Percentiles rank a stretch among this genome's conserved stretches.
phyloP scores from a whole-genome alignment of 2,113 vertebrate genomes.

The Tautogolabrus adspersus region DNA sequence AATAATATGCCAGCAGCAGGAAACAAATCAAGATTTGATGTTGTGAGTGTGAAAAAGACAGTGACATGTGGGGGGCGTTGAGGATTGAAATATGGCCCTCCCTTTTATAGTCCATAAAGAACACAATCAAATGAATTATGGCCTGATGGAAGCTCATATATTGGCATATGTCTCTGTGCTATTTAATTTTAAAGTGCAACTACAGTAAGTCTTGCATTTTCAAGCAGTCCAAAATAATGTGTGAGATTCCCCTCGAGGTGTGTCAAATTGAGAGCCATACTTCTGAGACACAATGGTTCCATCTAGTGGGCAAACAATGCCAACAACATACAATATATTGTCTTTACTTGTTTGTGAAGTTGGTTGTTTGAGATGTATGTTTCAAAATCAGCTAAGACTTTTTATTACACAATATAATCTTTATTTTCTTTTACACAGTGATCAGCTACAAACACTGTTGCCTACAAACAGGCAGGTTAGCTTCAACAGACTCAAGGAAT shows the following conservation, averaged over 20 bases:
- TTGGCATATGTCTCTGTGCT: not conserved
- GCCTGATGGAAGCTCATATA: conserved; percentile 10
- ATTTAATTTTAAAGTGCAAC: conserved; percentile 26
- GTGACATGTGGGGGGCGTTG: conserved; percentile 1
- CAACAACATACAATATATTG: not conserved
- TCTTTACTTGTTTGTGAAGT: not conserved
- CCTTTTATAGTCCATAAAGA: conserved; percentile 23
- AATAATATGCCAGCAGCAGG: not conserved
- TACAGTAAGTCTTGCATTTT: not conserved
- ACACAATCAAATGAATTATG: conserved; percentile 10
- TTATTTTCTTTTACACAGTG: conserved; percentile 73
- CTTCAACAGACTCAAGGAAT: conserved; percentile 46
- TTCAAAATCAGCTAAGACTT: not conserved
- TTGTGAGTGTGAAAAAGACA: conserved; percentile 40
- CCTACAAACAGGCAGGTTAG: conserved; percentile 53
- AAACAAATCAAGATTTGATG: conserved; percentile 24
- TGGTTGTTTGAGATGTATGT: not conserved
- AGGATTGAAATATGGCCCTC: conserved; percentile 21
- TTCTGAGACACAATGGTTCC: conserved; percentile 38
- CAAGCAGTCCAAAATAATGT: not conserved
- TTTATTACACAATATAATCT: conserved; percentile 67
- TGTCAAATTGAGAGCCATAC: not conserved
- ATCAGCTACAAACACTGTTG: conserved; percentile 68
- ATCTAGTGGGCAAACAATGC: conserved; percentile 57
- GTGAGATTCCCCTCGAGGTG: not conserved